Base-by-base conservation (phyloP, 2,113 vertebrate species). In the Callopanchax toddi region DNA sequence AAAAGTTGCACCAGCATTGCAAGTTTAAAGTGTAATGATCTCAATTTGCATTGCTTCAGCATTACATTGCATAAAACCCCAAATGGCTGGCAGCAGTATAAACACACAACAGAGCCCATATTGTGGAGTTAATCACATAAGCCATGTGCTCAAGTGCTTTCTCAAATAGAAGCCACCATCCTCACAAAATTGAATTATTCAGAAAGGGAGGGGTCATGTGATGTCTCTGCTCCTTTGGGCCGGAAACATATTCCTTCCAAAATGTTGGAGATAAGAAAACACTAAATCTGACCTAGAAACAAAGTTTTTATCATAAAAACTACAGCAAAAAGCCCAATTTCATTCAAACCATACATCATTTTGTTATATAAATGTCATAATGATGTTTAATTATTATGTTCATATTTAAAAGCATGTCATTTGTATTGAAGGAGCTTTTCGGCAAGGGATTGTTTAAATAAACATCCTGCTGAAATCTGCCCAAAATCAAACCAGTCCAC, bases 61-160 rank as follows among this genome's bases (percentile, higher is more conserved):
- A 10, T 46, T 20, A 48, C 11, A 21, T 13, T 18, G 45, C 5
- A 23, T 25, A 49, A 25, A 49, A 46, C 1, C 3, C 10, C 5
- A 46, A 42, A 18, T 21, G 45, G 26, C 40, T 34, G 21, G 56
- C 54, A 45, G 39, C 66, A 84, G 29, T 32, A 43, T 51, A 81
- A 26, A 51, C 52, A 42, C 45, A 57, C 37, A 81, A 93, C 88
- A 92, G 82, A 87, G 79, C 42, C 29, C 52, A 76, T 74, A 89
- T 88, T 92, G 90, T 92, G 70, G 55, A 4, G 6, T 40, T 93
- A 91, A 93, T 93, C 86, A 88, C 82, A 91, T 91, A 87, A 89
- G 83, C 83, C 86, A 77, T 84, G 85, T 82, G 86, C 84, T 74
- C 68, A 84, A 62, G 73, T 80, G 76, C 77, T 86, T 81, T 83